Conservation (phyloP, 2,888 invertebrate genomes). For the Tyria jacobaeae region DNA sequence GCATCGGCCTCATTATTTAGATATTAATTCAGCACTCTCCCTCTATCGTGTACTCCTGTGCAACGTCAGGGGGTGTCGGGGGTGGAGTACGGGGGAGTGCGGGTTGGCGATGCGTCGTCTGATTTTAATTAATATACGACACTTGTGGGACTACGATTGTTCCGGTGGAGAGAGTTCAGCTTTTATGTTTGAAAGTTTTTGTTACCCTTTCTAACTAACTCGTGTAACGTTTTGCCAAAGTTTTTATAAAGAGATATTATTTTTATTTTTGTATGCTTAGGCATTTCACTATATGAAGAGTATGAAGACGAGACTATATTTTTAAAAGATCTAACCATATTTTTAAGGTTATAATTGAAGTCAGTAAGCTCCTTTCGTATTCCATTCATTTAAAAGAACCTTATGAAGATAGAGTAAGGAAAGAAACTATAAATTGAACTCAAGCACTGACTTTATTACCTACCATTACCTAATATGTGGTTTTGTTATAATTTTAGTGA, state of each 20-base stretch:
- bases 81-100: constrained; percentile 16
- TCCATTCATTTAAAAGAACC: too few species aligned
- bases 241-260: not conserved
- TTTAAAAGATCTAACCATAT: too few species aligned
- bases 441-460: too few species aligned
- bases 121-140: constrained; percentile 74
- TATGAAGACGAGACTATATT: too few species aligned
- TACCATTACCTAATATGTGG: too few species aligned
- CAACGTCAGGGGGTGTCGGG: constrained; percentile 14
- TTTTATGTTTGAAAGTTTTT: constrained; percentile 35
- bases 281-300: too few species aligned
- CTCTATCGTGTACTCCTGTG: constrained; percentile 37
- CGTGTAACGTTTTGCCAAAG: constrained; percentile 2
- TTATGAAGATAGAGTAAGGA: not conserved
- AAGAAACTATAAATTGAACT: not conserved
- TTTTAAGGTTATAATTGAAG: too few species aligned
- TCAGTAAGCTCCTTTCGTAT: too few species aligned
- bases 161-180: constrained; percentile 24
- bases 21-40: constrained; percentile 82
- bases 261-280: not conserved
- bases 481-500: too few species aligned
- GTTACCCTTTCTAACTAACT: constrained; percentile 6
- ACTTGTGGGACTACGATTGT: constrained; percentile 54
- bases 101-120: constrained; percentile 40
- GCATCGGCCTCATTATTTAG: constrained; percentile 83